Conservation (phyloP, 2,113 vertebrate species). For the Oncorhynchus clarkii region DNA sequence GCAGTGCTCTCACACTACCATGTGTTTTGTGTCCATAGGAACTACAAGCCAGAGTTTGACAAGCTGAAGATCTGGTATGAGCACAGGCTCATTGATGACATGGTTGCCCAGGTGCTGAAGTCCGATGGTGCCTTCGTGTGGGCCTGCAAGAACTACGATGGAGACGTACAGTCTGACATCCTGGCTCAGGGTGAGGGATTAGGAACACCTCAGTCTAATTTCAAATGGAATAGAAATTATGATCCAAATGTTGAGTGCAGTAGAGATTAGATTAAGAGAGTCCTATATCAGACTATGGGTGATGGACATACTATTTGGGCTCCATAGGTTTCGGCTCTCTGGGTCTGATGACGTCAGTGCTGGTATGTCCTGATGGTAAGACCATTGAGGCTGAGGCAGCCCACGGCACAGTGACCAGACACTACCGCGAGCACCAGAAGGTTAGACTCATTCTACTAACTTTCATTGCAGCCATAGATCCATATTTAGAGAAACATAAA, state of each 20-base stretch:
- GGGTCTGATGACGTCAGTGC: constrained; percentile 94
- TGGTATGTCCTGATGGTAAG: constrained; percentile 95
- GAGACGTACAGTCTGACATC: constrained; percentile 97
- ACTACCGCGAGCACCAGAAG: constrained; percentile 98
- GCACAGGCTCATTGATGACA: constrained; percentile 96
- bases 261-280: background rate
- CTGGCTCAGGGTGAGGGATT: constrained; percentile 86
- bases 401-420: constrained; percentile 93
- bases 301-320: background rate
- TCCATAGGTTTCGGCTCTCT: constrained; percentile 89
- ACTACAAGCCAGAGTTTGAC: constrained; percentile 94
- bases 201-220: background rate
- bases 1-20: background rate
- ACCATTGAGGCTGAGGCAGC: constrained; percentile 96
- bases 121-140: constrained; percentile 93
- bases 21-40: constrained; percentile 64
- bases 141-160: constrained; percentile 99
- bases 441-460: constrained; percentile 59
- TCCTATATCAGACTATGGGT: background rate
- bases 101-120: constrained; percentile 97
- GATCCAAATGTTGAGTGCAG: background rate
- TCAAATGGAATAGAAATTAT: too few relatives aligned
- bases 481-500: constrained; percentile 5
- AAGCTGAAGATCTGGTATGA: constrained; percentile 99
- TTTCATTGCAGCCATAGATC: background rate